Evolutionary conservation across 2,888 invertebrate genomes (phyloP).

Genomic region (Hoplodrina blanda): DNA sequence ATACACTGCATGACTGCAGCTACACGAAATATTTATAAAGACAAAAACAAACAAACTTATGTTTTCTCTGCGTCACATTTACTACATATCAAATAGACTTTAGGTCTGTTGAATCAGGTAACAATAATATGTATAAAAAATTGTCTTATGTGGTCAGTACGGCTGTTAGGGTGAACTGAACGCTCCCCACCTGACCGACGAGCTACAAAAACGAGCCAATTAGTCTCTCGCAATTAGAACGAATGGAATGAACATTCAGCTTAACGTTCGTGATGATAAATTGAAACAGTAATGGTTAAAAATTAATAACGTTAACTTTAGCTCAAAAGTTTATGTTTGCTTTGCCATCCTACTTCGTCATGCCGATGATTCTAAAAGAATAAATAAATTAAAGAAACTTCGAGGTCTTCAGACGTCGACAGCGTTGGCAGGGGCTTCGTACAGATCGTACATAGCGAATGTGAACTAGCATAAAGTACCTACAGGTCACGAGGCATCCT

Average conservation of each 20-base stretch:
- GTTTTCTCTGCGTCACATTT: no score
- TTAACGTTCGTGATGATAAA: constrained; percentile 10
- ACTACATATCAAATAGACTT: no score
- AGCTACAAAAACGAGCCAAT: constrained; percentile 20
- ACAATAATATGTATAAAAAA: not conserved
- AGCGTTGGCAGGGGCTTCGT: not conserved
- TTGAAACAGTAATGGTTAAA: constrained; percentile 1
- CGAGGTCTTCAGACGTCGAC: not conserved
- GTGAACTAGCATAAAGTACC: not conserved
- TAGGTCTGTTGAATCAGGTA: no score
- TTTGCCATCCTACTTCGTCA: not conserved
- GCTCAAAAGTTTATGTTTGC: not conserved
- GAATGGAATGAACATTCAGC: constrained; percentile 15
- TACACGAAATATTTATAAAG: no score
- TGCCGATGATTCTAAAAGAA: not conserved
- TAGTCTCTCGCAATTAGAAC: constrained; percentile 21
- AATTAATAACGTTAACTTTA: not conserved
- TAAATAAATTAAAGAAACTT: not conserved
- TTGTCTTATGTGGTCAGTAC: not conserved
- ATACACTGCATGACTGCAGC: no score
- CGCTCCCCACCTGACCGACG: constrained; percentile 12
- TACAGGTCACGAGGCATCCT: not conserved
- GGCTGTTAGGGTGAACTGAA: not conserved
- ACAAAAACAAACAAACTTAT: no score
- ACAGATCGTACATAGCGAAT: not conserved